Evolutionary conservation across 2,888 invertebrate genomes (phyloP).

Genomic region (Eledona agricola): DNA sequence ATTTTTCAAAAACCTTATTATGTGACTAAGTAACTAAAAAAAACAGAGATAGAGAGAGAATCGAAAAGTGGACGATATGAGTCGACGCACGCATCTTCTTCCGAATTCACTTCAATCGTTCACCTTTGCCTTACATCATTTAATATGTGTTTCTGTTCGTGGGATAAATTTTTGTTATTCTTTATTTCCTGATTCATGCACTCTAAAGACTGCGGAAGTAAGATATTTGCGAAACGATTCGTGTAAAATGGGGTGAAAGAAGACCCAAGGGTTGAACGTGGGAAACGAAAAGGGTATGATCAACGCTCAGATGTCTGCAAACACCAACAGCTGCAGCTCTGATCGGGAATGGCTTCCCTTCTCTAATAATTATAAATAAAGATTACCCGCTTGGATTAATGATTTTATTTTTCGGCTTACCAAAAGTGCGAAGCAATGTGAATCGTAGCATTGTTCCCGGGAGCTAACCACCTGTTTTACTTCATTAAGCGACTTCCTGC

Average conservation of each 20-base stretch:
- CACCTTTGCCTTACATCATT: no score
- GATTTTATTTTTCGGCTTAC: conserved; percentile 13
- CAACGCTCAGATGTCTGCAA: conserved; percentile 48
- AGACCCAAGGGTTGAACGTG: conserved; percentile 59
- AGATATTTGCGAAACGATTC: conserved; percentile 60
- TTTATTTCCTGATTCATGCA: no score
- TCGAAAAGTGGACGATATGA: no score
- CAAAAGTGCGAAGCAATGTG: conserved; percentile 30
- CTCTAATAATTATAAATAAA: conserved; percentile 19
- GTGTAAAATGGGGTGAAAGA: conserved; percentile 56
- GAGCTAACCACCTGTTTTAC: conserved; percentile 58
- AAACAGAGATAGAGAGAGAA: no score
- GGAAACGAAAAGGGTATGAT: conserved; percentile 57
- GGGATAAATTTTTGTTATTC: no score
- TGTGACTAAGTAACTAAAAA: no score
- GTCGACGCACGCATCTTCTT: no score
- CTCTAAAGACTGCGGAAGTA: no score
- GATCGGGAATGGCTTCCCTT: conserved; percentile 12
- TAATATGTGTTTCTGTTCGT: no score
- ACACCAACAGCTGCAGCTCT: conserved; percentile 48
- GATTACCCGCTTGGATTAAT: conserved; percentile 7
- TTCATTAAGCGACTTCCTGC: conserved; percentile 61
- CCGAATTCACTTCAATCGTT: no score
- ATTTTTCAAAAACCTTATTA: no score
- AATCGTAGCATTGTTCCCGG: conserved; percentile 46